These are phyloP conservation scores for Maniola jurtina DNA, from an alignment of 1,140 invertebrate species.

Conservation along the genomic window DNA sequence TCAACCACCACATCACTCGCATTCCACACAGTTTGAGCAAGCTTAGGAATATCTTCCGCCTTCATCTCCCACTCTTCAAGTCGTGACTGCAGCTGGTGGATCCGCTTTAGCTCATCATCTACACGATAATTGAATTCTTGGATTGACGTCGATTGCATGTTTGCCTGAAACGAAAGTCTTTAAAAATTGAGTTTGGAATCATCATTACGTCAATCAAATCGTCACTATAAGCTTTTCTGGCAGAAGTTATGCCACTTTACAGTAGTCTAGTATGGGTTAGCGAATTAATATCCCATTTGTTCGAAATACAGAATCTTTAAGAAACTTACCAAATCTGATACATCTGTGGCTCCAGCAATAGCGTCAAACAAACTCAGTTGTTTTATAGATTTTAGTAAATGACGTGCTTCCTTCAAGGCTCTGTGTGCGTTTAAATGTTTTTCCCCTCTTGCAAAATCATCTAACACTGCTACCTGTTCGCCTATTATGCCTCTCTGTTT, in stretches of 20 bases:
- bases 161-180: constrained; percentile 46
- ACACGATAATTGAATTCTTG: constrained; percentile 72
- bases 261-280: too few species aligned
- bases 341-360: constrained; percentile 70
- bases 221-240: too few species aligned
- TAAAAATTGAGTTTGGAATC: constrained; percentile 6
- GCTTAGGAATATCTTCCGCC: constrained; percentile 55
- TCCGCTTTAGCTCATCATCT: constrained; percentile 62
- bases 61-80: constrained; percentile 72
- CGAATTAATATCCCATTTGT: not conserved
- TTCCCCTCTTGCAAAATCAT: constrained; percentile 79
- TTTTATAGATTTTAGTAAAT: constrained; percentile 79
- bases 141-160: constrained; percentile 65
- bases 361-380: constrained; percentile 73
- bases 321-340: constrained; percentile 71
- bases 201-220: too few species aligned
- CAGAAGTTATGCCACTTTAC: too few species aligned
- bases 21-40: constrained; percentile 65
- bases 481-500: constrained; percentile 50
- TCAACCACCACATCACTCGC: constrained; percentile 68
- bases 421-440: constrained; percentile 80
- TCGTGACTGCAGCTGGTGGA: constrained; percentile 50
- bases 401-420: constrained; percentile 80
- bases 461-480: constrained; percentile 67
- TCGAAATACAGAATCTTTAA: not conserved